Percentiles rank a stretch among this genome's conserved stretches.
phyloP scores from a whole-genome alignment of 2,888 invertebrate genomes.

The Melanostoma scalare region DNA sequence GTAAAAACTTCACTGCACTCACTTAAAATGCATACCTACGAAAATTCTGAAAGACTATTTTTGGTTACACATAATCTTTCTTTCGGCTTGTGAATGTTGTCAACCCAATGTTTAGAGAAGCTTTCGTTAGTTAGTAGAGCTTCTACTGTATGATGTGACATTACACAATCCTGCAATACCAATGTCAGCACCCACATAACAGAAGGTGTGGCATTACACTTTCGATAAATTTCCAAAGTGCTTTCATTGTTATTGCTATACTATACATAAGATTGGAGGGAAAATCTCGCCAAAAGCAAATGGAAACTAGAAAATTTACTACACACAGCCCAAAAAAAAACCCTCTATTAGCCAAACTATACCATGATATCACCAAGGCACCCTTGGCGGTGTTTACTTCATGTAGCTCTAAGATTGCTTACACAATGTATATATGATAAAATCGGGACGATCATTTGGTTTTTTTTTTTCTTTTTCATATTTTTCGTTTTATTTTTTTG shows the following conservation, averaged over 20 bases:
- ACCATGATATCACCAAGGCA: constrained; percentile 28
- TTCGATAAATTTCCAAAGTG: constrained; percentile 55
- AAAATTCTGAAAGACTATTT: no score
- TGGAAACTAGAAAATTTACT: constrained; percentile 58
- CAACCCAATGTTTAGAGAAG: no score
- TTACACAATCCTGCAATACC: constrained; percentile 29
- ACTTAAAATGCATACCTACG: no score
- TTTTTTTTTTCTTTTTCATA: constrained; percentile 3
- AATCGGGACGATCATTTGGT: constrained; percentile 45
- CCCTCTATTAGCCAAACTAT: constrained; percentile 32
- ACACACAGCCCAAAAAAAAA: constrained; percentile 30
- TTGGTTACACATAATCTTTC: no score
- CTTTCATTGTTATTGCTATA: constrained; percentile 52
- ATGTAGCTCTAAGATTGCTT: constrained; percentile 54
- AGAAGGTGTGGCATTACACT: constrained; percentile 62
- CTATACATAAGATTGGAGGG: constrained; percentile 32
- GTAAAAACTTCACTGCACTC: no score
- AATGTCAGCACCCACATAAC: constrained; percentile 37
- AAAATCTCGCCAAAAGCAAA: constrained; percentile 52
- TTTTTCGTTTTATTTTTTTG: constrained; percentile 6
- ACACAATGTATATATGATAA: constrained; percentile 35
- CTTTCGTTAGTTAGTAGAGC: no score
- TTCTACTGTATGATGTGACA: constrained; percentile 38
- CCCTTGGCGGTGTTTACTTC: constrained; percentile 48
- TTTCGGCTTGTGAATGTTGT: no score